These are phyloP conservation scores for Hecatera dysodea DNA, from an alignment of 2,888 invertebrate species.

Conservation along the genomic window DNA sequence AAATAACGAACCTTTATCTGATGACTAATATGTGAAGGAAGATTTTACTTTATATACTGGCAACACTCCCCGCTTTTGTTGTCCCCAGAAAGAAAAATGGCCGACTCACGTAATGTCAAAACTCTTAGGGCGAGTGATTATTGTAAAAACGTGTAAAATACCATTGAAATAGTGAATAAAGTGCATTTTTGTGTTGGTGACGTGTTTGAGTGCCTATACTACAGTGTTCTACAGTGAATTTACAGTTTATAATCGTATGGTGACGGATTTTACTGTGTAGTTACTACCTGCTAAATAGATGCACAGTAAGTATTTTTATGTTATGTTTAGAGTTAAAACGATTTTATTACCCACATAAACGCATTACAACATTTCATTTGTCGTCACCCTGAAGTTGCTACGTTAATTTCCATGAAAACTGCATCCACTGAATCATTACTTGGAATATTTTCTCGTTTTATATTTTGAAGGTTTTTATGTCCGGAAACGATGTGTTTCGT, in stretches of 20 bases:
- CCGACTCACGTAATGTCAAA: slow-evolving; percentile 87
- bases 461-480: slow-evolving; percentile 61
- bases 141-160: slow-evolving; percentile 82
- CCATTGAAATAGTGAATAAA: slow-evolving; percentile 69
- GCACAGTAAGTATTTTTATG: slow-evolving; percentile 83
- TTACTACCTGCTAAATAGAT: slow-evolving; percentile 80
- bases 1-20: slow-evolving; percentile 51
- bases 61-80: slow-evolving; percentile 82
- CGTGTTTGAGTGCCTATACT: slow-evolving; percentile 72
- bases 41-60: slow-evolving; percentile 65
- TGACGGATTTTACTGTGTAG: slow-evolving; percentile 69
- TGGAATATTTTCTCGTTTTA: slow-evolving; percentile 41
- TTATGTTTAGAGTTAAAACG: slow-evolving; percentile 59
- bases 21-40: slow-evolving; percentile 60
- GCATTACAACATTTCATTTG: slow-evolving; percentile 29
- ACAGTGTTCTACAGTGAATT: slow-evolving; percentile 67
- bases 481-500: slow-evolving; percentile 54
- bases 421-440: slow-evolving; percentile 19
- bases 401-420: slow-evolving; percentile 20
- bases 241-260: slow-evolving; percentile 70
- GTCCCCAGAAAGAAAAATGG: slow-evolving; percentile 86
- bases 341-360: slow-evolving; percentile 33
- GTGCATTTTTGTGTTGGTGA: slow-evolving; percentile 73
- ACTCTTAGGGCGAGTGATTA: slow-evolving; percentile 79
- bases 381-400: background rate